These are phyloP conservation scores for Sturmia bella DNA, from an alignment of 2,888 invertebrate genomes.

Conservation along the genomic window DNA sequence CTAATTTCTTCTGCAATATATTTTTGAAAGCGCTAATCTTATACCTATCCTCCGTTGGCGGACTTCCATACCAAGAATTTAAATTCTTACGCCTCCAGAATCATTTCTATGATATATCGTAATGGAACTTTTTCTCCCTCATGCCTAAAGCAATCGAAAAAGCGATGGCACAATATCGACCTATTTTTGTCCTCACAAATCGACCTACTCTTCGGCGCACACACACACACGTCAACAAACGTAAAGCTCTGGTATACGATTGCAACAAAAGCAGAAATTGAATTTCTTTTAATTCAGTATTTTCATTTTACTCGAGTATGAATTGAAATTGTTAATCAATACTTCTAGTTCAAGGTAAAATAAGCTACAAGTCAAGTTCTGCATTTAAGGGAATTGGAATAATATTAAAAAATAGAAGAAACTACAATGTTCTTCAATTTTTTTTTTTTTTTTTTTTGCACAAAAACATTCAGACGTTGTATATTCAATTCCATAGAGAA, in stretches of 20 bases:
- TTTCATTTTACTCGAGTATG: slow-evolving; percentile 40
- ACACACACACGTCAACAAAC: neutral
- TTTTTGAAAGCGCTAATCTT: too few relatives aligned
- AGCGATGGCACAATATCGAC: too few relatives aligned
- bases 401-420: slow-evolving; percentile 36
- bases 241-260: neutral
- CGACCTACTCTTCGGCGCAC: neutral
- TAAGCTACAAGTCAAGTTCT: slow-evolving; percentile 71
- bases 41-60: too few relatives aligned
- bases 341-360: slow-evolving; percentile 73
- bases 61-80: too few relatives aligned
- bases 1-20: too few relatives aligned
- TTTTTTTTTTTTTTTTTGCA: too few relatives aligned
- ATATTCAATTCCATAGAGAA: slow-evolving; percentile 37
- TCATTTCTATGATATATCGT: too few relatives aligned
- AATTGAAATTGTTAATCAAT: slow-evolving; percentile 73
- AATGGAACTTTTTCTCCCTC: too few relatives aligned
- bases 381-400: slow-evolving; percentile 56
- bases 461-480: neutral
- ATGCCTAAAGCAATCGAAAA: too few relatives aligned
- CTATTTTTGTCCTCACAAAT: too few relatives aligned
- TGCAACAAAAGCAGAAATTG: slow-evolving; percentile 20
- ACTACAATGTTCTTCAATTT: slow-evolving; percentile 1
- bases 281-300: slow-evolving; percentile 32
- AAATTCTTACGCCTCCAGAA: too few relatives aligned